A percentile compares a stretch with the other conserved stretches of the same genome.
Evolutionary conservation across 2,888 invertebrate genomes (phyloP).

Genomic region (Danaus chrysippus): DNA sequence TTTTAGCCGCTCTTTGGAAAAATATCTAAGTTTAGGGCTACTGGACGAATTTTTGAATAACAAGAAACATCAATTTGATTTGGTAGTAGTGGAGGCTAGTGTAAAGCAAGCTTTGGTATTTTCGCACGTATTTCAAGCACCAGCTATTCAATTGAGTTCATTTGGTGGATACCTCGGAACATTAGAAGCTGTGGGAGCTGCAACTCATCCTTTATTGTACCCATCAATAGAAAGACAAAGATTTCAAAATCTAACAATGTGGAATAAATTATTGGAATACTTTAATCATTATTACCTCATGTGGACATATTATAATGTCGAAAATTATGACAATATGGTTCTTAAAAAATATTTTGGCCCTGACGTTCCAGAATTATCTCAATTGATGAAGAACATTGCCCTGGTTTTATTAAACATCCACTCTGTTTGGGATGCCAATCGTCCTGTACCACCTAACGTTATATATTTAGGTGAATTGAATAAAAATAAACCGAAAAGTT

Average conservation of each 20-base stretch:
- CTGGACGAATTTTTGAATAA: slow-evolving; percentile 18
- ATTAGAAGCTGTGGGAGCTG: slow-evolving; percentile 33
- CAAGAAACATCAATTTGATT: slow-evolving; percentile 38
- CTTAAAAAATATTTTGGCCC: slow-evolving; percentile 36
- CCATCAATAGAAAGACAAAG: slow-evolving; percentile 32
- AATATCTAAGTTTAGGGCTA: slow-evolving; percentile 17
- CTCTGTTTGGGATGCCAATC: slow-evolving; percentile 48
- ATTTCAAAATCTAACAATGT: slow-evolving; percentile 36
- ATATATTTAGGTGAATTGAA: slow-evolving; percentile 60
- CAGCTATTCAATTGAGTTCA: slow-evolving; percentile 42
- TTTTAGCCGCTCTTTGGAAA: slow-evolving; percentile 13
- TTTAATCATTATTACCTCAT: slow-evolving; percentile 23
- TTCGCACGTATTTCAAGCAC: slow-evolving; percentile 39
- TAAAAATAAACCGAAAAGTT: slow-evolving; percentile 45
- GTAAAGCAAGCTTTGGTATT: slow-evolving; percentile 31
- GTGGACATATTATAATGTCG: slow-evolving; percentile 15
- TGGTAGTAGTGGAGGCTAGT: slow-evolving; percentile 40
- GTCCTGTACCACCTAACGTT: slow-evolving; percentile 56
- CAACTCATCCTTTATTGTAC: slow-evolving; percentile 35
- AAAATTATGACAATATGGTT: slow-evolving; percentile 24
- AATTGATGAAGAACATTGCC: slow-evolving; percentile 42
- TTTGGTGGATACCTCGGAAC: slow-evolving; percentile 34
- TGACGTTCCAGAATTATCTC: slow-evolving; percentile 32
- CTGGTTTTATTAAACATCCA: slow-evolving; percentile 58
- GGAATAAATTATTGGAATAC: slow-evolving; percentile 39